These are phyloP conservation scores for Chionomys nivalis DNA, from an alignment of 2,113 vertebrate species.

Conservation along the genomic window DNA sequence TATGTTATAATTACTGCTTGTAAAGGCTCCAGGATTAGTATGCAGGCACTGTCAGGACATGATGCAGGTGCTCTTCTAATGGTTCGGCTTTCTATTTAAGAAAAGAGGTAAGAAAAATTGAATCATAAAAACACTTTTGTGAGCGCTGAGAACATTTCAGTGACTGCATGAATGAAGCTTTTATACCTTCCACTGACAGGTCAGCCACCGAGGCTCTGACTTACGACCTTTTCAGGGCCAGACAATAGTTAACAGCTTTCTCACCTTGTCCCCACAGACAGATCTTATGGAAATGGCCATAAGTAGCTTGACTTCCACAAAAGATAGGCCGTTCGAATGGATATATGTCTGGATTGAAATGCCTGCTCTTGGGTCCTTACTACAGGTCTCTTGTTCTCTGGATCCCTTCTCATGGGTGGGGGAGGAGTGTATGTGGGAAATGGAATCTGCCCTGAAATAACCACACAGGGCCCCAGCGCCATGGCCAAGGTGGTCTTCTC, in stretches of 20 bases:
- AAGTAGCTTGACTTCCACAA: slow-evolving; percentile 83
- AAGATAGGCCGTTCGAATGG: slow-evolving; percentile 82
- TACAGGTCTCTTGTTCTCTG: slow-evolving; percentile 7
- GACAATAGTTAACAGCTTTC: slow-evolving; percentile 89
- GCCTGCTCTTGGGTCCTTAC: background rate
- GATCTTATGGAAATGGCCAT: slow-evolving; percentile 85
- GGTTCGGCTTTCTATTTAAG: slow-evolving; percentile 91
- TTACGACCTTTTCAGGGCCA: slow-evolving; percentile 89
- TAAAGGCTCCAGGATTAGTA: slow-evolving; percentile 93
- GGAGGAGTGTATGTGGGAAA: background rate
- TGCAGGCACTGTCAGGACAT: slow-evolving; percentile 87
- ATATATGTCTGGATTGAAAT: slow-evolving; percentile 68
- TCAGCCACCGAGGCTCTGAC: slow-evolving; percentile 88
- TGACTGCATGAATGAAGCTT: slow-evolving; percentile 88
- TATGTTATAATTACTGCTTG: slow-evolving; percentile 97
- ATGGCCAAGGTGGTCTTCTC: background rate
- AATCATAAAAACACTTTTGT: slow-evolving; percentile 92
- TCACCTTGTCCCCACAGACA: slow-evolving; percentile 86
- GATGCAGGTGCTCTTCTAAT: slow-evolving; percentile 95
- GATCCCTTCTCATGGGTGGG: background rate
- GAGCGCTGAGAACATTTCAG: slow-evolving; percentile 88
- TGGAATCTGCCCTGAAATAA: background rate
- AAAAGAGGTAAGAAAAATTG: slow-evolving; percentile 89
- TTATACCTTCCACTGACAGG: slow-evolving; percentile 89
- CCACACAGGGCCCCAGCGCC: background rate